Evolutionary conservation across 2,888 invertebrate genomes (phyloP), one percentile per base, ranked within the genome.

Genomic region (Drosophila limbata): DNA sequence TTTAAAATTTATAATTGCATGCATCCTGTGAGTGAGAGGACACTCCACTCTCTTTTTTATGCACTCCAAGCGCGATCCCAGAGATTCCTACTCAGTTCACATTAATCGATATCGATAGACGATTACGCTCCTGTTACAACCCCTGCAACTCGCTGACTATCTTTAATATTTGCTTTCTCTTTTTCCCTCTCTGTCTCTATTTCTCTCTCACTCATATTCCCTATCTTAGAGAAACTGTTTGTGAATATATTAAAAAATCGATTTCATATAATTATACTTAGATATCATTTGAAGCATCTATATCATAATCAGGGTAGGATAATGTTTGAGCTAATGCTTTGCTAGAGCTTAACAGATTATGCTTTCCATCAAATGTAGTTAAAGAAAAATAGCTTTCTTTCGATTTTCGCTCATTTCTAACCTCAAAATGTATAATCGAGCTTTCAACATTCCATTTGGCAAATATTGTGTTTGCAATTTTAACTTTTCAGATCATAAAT

Each of bases 1-100:
- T 10, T 59, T 39, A 47, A 66, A 66, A 48, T 61, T 45, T 40
- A 31, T 62, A 71, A 40, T 15, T 75, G 77, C 77, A 78, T 78
- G 79, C 35, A 25, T 55, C 51, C 62, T 42, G n/a, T 33, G 40
- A 52, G 53, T 59, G 57, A 53, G 66, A 55, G 51, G 33, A 69
- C 37, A 53, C 60, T 44, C 52, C n/a, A 51, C 44, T 61, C 40
- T 37, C 40, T 10, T 28, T 45, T 44, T 13, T 28, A 44, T 35
- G 64, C 65, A 64, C 64, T 42, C 28, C 57, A 44, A 19, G 4
- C 28, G 37, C 15, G 35, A 52, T 65, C 10, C 28, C 57, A 19
- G 13, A 45, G 15, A 25, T 56, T 44, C 13, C 35, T 11, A 45
- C 37, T 57, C 25, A 45, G 57, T 25, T 57, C 3, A 35, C 25